phyloP scores from a whole-genome alignment of 2,888 invertebrate genomes.

The Dynastes maya region DNA sequence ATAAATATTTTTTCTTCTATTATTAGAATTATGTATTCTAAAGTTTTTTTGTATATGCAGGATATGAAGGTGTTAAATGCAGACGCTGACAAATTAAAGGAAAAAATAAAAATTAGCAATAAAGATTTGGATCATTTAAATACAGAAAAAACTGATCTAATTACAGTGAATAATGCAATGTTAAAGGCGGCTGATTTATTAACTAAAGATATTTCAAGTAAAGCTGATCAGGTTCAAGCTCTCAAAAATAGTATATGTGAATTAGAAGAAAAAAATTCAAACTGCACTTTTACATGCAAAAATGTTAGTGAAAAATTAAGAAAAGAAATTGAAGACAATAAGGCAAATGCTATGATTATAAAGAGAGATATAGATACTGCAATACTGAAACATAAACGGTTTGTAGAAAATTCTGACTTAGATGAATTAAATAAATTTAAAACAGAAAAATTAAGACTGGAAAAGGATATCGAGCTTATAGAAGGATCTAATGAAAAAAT shows the following conservation, averaged over 20 bases:
- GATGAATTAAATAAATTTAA: conserved; percentile 10
- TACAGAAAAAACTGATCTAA: neutral
- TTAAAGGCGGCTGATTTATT: neutral
- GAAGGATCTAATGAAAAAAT: neutral
- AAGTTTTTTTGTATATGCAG: neutral
- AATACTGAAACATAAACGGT: neutral
- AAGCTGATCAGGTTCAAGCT: neutral
- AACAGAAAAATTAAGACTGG: neutral
- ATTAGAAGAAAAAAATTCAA: neutral
- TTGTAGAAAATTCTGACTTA: neutral
- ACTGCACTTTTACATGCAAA: neutral
- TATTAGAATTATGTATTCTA: neutral
- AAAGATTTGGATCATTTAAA: neutral
- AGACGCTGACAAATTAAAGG: neutral
- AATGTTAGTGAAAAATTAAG: neutral
- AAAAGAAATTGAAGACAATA: conserved; percentile 11
- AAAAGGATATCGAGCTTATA: conserved; percentile 2
- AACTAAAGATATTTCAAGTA: neutral
- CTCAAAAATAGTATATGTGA: neutral
- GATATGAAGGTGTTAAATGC: neutral
- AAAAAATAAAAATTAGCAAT: neutral
- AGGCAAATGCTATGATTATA: neutral
- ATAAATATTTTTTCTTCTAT: neutral
- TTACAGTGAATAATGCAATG: neutral
- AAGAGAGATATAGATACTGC: neutral